phyloP scores from a whole-genome alignment of 2,888 invertebrate species.

The Microctonus aethiopoides region DNA sequence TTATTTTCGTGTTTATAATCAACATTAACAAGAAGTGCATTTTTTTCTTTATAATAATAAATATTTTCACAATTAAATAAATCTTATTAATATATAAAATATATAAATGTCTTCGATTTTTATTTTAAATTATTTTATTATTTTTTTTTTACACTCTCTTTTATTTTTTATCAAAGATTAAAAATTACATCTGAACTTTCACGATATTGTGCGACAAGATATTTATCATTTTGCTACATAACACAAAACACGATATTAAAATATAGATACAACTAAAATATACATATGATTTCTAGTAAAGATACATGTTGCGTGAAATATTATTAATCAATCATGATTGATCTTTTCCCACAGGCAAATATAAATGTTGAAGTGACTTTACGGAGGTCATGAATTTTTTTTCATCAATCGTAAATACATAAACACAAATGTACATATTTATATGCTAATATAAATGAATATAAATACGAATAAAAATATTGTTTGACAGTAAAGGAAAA shows the following conservation, averaged over 20 bases:
- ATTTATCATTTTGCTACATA: neutral
- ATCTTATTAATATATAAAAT: neutral
- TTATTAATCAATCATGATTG: neutral
- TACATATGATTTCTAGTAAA: neutral
- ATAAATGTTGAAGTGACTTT: slow-evolving; percentile 17
- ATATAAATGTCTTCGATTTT: neutral
- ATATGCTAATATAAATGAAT: neutral
- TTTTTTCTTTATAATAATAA: neutral
- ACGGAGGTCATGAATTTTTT: slow-evolving; percentile 12
- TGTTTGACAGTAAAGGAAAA: slow-evolving; percentile 18
- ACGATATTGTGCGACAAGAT: neutral
- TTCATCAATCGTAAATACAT: neutral
- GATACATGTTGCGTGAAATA: neutral
- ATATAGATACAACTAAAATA: neutral
- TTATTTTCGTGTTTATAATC: neutral
- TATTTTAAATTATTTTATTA: neutral
- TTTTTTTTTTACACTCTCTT: neutral
- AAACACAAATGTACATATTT: neutral
- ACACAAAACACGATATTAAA: neutral
- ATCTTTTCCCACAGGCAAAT: neutral
- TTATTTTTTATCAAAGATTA: neutral
- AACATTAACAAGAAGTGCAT: neutral
- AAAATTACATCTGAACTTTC: neutral
- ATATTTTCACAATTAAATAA: neutral
- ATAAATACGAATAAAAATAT: neutral